Conservation (phyloP, 2,113 vertebrate species). For the Morphnarchus princeps region DNA sequence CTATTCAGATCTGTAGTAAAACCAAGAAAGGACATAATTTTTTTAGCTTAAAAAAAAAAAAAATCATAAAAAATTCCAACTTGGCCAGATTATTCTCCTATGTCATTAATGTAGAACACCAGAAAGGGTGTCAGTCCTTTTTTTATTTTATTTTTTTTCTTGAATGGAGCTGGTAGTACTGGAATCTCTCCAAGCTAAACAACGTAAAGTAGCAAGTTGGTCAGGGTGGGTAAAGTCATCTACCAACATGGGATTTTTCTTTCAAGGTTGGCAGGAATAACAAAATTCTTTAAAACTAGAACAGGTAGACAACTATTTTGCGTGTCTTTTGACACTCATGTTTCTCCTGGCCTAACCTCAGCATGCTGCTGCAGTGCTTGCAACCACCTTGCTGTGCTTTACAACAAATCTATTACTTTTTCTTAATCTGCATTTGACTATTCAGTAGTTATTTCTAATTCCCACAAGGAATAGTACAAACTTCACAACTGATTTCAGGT, state of each 20-base stretch:
- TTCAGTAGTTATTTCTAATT: neutral
- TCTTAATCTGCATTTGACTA: neutral
- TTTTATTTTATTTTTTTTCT: neutral
- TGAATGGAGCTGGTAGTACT: neutral
- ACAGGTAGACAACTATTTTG: neutral
- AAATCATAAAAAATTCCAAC: accelerated
- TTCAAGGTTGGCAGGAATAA: neutral
- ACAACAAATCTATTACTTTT: neutral
- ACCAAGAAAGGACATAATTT: neutral
- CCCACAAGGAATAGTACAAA: neutral
- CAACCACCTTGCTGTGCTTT: neutral
- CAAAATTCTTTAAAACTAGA: neutral
- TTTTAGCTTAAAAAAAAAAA: neutral
- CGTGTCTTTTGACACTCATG: neutral
- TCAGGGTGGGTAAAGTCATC: neutral
- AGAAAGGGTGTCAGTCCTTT: accelerated
- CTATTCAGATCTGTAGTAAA: neutral
- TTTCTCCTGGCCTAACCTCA: neutral
- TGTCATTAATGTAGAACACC: neutral
- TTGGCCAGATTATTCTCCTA: neutral
- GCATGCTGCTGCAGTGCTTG: neutral
- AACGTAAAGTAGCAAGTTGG: neutral
- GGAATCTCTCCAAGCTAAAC: neutral
- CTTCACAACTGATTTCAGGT: neutral
- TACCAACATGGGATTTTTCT: neutral